Percentiles rank a stretch among this genome's conserved stretches.
These are phyloP conservation scores for Macquaria ambigua DNA, from an alignment of 2,113 vertebrate genomes.

Conservation along the genomic window DNA sequence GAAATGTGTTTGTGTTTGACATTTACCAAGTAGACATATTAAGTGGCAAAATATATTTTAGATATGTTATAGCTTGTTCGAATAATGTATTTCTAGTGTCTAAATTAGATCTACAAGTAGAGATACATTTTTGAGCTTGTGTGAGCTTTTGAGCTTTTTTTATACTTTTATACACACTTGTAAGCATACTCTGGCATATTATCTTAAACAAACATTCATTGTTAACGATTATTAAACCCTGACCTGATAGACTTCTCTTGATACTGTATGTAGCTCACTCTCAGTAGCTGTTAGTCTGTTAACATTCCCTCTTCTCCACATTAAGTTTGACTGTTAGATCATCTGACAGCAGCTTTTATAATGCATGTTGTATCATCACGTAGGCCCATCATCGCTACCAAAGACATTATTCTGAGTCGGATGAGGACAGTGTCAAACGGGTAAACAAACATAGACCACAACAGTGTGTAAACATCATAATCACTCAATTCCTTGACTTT, in stretches of 20 bases:
- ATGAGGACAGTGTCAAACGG: constrained; percentile 96
- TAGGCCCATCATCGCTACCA: constrained; percentile 87
- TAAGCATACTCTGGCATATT: neutral
- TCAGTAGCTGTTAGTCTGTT: constrained; percentile 1
- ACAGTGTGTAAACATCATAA: constrained; percentile 33
- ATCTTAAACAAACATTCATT: neutral
- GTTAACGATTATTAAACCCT: neutral
- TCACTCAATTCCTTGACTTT: constrained; percentile 5
- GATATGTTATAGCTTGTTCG: neutral
- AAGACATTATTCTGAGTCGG: constrained; percentile 89
- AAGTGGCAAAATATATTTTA: too few relatives aligned
- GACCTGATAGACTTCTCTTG: neutral
- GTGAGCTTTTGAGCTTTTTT: neutral
- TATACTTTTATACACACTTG: neutral
- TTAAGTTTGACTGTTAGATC: neutral
- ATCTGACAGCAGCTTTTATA: constrained; percentile 35
- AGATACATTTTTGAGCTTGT: neutral
- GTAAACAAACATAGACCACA: constrained; percentile 86
- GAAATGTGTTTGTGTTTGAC: neutral
- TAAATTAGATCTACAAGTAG: neutral
- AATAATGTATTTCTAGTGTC: neutral
- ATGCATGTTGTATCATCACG: constrained; percentile 69
- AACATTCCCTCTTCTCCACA: constrained; percentile 7
- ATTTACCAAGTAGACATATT: neutral
- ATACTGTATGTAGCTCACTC: neutral